Base-by-base conservation (phyloP, 1,140 invertebrate genomes). In the Lordiphosa collinella region DNA sequence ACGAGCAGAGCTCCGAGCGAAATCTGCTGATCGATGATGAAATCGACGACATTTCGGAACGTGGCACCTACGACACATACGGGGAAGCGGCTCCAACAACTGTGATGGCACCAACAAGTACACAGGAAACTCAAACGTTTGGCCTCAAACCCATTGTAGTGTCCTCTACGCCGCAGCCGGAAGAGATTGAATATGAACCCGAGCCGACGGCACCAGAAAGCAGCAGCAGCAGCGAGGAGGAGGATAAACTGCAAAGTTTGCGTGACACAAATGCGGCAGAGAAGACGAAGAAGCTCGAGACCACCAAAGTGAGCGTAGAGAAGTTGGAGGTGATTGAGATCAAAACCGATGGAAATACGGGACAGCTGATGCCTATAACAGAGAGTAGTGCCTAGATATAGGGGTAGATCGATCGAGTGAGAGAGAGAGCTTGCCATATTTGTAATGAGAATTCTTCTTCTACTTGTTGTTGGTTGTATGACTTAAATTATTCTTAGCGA, bases 271-370 rank as follows among this genome's bases (percentile, higher is more conserved):
- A 68, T 29, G 58, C 57, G 4, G 74, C 48, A 0, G 68, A 66
- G 0, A 65, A 84, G 31, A 67, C 65, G 9, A 10, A 12, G 4
- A 35, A 44, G 5, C 41, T 48, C 2, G 65, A 73, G 52, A 68
- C 74, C 34, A 78, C 80, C 7, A 85, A 64, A 68, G 70, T 79
- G 10, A 86, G 79, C 49, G 86, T 88, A 3, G 86, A 89, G 51
- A 88, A 87, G 49, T 64, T 85, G 7, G 86, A 89, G 52, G 88
- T 88, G 22, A 89, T 89, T 50, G 88, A 89, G 71, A 89, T 89
- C 34, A 85, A 88, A 43, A 57, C 88, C 10, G 82, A 88, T 49
- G 87, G 85, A 1, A 68, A 59, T n/a, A 76, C 85, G 1, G 88
- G 88, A 31, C 88, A 88, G 36, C 52, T 89, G 36, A 87, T 82